Base-by-base conservation (phyloP, 2,797 vertebrate species). In the Epinephelus malabaricus region DNA sequence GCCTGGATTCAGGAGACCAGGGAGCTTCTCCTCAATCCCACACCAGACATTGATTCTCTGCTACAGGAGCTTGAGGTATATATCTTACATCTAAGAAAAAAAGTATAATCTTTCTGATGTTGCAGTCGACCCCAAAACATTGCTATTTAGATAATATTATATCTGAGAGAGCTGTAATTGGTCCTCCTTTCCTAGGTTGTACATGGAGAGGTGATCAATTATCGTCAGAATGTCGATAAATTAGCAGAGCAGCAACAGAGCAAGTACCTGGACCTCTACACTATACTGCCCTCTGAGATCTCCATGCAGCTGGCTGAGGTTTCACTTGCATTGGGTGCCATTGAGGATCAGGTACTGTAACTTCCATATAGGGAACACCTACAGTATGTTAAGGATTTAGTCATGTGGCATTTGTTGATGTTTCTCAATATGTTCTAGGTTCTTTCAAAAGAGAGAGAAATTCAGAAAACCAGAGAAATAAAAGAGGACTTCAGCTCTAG, bases 221-320 rank as follows among this genome's bases (percentile, higher is more conserved):
- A 97, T 87, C 93, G 95, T 1, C 96, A 98, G 85, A 96, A 94
- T 80, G 95, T 98, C 90, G 98, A 99, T 77, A 97, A 96, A 93
- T 90, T 98, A 71, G 95, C 97, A 8, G 97, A 98, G 90, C 96
- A 96, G 6, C 98, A 99, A 61, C 98, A 99, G 82, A 97, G 96
- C 88, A 99, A 99, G 75, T 99, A 99, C 87, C 85, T 98, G 92
- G 97, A 96, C 27, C 96, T 99, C 72, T 96, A 96, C 81, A 96
- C 97, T 1, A 95, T 97, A 43, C 92, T 99, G 59, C 98, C 98
- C 49, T 96, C 98, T 25, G 98, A 99, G 83, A 95, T 99, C 65
- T 98, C 97, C 75, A 97, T 98, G 87, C 97, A 98, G 73, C 92
- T 99, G 69, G 97, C 98, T 13, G 97, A 99, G 89, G 96, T 97